Base-by-base conservation (phyloP, 64 coral and sea anemone genomes). In the Platygyra sinensis region DNA sequence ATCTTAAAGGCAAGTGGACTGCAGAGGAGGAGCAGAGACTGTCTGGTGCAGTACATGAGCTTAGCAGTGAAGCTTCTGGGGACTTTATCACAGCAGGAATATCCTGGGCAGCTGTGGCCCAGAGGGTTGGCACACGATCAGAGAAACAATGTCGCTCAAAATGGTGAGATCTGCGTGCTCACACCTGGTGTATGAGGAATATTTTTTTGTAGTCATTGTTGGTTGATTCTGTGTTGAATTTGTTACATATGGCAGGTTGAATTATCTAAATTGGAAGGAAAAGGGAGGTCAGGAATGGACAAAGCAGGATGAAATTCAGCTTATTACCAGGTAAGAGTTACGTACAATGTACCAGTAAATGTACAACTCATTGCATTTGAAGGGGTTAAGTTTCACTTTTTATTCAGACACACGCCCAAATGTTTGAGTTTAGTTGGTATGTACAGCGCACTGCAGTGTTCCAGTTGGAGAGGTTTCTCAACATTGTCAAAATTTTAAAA, bases 181-280 rank as follows among this genome's bases (percentile, higher is more conserved):
- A 12, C 1, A 12, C 11, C 54, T 15, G 54, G 8, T 14, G 54
- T 57, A 57, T 46, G 42, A 46, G 42, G 42, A 46, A 46, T 46
- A 46, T 5, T 46, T 46, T 46, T 8, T 0, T 46, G 42, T 5
- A 5, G 42, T 46, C 7, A 46, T 46, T 5, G 42, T 46, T 46
- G 42, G 3, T 46, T 46, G 0, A 46, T 46, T 46, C 3, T 46
- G 46, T 78, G 57, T 77, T 46, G 3, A 7, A 27, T 73, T n/a
- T 87, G 39, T 42, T 38, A 28, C 60, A 27, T 3, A 46, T 46
- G 42, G 5, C 79, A 98, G 97, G 97, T 86, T 99, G 73, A 99
- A 99, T 86, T 99, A 95, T 73, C 67, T 99, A 63, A 99, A 99
- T 29, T 99, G 97, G 97, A 99, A 99, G 87, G 97, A 99, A 67